These are phyloP conservation scores for Acrocephalus kingi DNA, from an alignment of 2,113 vertebrate species.

Conservation along the genomic window DNA sequence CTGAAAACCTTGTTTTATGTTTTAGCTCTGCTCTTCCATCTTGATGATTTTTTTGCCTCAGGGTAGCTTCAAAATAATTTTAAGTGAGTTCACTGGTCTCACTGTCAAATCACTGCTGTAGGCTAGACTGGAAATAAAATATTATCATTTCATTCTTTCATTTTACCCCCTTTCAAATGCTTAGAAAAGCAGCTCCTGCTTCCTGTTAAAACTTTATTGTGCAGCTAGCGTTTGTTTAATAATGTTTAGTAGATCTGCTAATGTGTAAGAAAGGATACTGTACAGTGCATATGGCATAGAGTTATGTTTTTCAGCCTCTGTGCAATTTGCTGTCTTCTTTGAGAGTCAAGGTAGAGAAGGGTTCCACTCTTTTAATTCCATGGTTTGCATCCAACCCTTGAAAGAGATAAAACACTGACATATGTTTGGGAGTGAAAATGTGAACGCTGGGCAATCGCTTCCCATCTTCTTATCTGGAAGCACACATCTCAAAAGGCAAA, in stretches of 20 bases:
- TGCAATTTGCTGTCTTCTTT: background rate
- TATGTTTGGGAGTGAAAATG: background rate
- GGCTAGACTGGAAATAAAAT: background rate
- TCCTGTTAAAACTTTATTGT: background rate
- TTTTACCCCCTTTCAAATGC: background rate
- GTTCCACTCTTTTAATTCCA: background rate
- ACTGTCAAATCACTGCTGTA: background rate
- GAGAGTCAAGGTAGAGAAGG: background rate
- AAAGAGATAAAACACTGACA: background rate
- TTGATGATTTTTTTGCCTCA: background rate
- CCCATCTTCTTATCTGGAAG: background rate
- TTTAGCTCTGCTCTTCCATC: background rate
- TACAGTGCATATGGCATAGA: background rate
- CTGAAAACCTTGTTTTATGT: background rate
- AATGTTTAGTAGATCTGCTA: background rate
- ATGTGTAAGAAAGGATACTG: background rate
- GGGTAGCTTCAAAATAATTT: background rate
- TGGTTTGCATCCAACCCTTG: background rate
- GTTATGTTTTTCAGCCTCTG: background rate
- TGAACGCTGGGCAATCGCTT: background rate
- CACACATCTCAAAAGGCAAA: background rate
- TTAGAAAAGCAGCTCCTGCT: background rate
- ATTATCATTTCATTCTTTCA: background rate
- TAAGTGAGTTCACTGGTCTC: background rate
- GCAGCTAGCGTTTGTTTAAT: background rate